Percentiles rank a stretch among this genome's conserved stretches.
phyloP scores from a whole-genome alignment of 2,113 vertebrate genomes.

The Alligator sinensis region DNA sequence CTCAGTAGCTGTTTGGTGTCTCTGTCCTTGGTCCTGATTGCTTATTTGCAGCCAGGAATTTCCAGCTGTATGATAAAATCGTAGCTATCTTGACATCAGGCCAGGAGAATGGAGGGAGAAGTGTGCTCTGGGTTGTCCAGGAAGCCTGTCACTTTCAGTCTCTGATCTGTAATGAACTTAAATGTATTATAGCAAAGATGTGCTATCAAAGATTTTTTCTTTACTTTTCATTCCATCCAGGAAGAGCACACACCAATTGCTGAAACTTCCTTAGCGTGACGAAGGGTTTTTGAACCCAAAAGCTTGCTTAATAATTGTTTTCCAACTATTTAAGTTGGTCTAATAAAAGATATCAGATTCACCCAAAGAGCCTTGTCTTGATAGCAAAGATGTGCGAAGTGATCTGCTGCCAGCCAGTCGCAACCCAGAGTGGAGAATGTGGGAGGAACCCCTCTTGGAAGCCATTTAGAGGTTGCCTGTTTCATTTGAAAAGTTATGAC shows the following conservation, averaged over 20 bases:
- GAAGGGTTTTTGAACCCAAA: no score
- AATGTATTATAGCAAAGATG: background rate
- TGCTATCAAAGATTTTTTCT: background rate
- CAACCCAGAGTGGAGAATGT: background rate
- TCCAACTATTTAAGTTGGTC: no score
- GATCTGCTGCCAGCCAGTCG: background rate
- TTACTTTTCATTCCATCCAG: no score
- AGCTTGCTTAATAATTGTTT: no score
- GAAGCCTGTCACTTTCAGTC: background rate
- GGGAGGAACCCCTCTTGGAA: background rate
- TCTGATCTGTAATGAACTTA: background rate
- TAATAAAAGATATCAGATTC: no score
- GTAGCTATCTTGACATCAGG: background rate
- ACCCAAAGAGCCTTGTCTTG: no score
- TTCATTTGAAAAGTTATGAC: background rate
- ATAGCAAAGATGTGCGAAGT: background rate
- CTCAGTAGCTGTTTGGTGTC: background rate
- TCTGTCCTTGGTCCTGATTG: background rate
- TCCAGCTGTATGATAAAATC: background rate
- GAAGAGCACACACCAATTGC: no score
- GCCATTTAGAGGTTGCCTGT: background rate
- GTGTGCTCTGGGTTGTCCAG: background rate
- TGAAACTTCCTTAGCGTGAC: no score
- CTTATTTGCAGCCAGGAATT: rapidly evolving
- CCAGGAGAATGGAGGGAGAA: background rate